phyloP scores from a whole-genome alignment of 2,888 invertebrate genomes.

The Drymonia ruficornis region DNA sequence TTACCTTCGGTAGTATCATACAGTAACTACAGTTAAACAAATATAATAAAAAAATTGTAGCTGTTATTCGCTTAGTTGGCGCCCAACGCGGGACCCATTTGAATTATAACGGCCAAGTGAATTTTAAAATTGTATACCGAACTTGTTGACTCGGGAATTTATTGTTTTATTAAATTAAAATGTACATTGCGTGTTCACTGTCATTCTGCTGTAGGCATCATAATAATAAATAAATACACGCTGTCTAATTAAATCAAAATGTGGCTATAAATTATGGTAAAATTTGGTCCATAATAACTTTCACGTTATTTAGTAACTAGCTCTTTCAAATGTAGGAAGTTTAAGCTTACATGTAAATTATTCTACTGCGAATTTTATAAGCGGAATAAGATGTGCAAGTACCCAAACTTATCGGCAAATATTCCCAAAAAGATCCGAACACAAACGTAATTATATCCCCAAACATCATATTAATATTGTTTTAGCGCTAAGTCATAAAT shows the following conservation, averaged over 20 bases:
- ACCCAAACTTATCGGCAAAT: too few species aligned
- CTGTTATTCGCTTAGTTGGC: conserved; percentile 38
- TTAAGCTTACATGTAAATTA: too few species aligned
- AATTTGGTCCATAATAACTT: too few species aligned
- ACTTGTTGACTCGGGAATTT: conserved; percentile 15
- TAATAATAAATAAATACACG: too few species aligned
- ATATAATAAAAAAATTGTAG: conserved; percentile 36
- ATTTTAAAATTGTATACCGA: conserved; percentile 18
- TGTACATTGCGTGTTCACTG: neutral
- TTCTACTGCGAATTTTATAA: too few species aligned
- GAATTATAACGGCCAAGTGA: conserved; percentile 28
- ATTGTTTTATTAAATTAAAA: conserved; percentile 11
- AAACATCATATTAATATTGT: neutral
- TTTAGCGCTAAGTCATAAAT: neutral
- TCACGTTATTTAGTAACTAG: too few species aligned
- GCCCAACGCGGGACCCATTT: conserved; percentile 46
- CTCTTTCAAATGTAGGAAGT: too few species aligned
- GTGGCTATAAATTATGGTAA: too few species aligned
- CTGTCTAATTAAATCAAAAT: too few species aligned
- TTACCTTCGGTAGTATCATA: neutral
- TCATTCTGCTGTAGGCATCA: neutral
- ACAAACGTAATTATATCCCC: too few species aligned
- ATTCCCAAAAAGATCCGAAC: too few species aligned
- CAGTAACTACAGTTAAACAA: conserved; percentile 10
- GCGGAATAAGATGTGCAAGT: too few species aligned